These are phyloP conservation scores for Rutilus rutilus DNA, from an alignment of 2,113 vertebrate genomes.

Conservation along the genomic window DNA sequence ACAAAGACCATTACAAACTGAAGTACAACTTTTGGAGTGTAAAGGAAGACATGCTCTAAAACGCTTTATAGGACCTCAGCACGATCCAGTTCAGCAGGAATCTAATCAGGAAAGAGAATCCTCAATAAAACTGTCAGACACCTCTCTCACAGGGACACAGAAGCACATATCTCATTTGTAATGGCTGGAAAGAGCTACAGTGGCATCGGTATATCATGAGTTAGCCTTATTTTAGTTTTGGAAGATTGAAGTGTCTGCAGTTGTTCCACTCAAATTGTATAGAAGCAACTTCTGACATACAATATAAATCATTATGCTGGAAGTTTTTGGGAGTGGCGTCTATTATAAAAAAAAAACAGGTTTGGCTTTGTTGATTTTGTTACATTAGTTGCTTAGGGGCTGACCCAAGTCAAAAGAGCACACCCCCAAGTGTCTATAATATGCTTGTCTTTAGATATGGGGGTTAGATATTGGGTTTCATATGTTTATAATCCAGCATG, in stretches of 20 bases:
- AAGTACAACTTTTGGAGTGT: background rate
- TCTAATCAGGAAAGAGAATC: background rate
- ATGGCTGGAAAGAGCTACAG: slow-evolving; percentile 4
- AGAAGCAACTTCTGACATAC: background rate
- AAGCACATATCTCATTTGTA: slow-evolving; percentile 3
- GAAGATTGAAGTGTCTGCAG: background rate
- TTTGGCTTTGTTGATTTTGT: slow-evolving; percentile 17
- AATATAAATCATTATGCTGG: background rate
- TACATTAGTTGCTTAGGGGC: background rate
- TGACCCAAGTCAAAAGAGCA: background rate
- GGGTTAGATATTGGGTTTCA: background rate
- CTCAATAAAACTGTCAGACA: background rate
- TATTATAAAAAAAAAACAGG: background rate
- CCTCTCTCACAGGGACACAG: background rate
- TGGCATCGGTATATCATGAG: slow-evolving; percentile 24
- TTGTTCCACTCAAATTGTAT: background rate
- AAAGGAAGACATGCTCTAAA: background rate
- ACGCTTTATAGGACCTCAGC: background rate
- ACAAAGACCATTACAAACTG: background rate
- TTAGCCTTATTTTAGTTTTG: background rate
- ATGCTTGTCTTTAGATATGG: background rate
- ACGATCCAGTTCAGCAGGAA: background rate
- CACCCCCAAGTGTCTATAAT: background rate
- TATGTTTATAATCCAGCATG: background rate
- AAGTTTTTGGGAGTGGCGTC: background rate